A percentile compares a stretch with the other conserved stretches of the same genome.
Conservation (phyloP, 2,797 vertebrate genomes). For the Rhinophrynus dorsalis region DNA sequence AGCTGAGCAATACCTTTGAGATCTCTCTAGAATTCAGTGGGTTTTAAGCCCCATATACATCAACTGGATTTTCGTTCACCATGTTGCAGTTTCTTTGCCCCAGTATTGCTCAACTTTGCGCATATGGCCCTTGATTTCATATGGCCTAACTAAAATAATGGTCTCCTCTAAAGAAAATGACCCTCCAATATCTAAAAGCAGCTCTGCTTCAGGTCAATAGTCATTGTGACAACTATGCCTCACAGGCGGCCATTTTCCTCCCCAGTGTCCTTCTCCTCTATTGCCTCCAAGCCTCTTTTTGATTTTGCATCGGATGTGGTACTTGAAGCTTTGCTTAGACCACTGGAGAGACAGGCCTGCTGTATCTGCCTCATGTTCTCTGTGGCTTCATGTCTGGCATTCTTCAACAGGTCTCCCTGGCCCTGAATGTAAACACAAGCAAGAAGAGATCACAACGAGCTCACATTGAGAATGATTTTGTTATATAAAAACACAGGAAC, state of each 20-base stretch:
- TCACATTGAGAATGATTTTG: too few species aligned
- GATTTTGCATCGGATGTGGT: constrained; percentile 58
- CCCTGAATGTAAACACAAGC: constrained; percentile 72
- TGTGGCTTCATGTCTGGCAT: constrained; percentile 86
- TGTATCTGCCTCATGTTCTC: constrained; percentile 94
- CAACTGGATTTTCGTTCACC: too few species aligned
- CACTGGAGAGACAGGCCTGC: constrained; percentile 86
- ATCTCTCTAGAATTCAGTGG: too few species aligned
- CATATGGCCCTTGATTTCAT: too few species aligned
- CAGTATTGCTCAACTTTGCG: too few species aligned
- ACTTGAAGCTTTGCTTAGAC: constrained; percentile 72
- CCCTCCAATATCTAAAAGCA: constrained; percentile 5
- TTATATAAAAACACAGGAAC: background rate
- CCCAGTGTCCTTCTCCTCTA: constrained; percentile 68
- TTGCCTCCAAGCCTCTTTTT: constrained; percentile 70
- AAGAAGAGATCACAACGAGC: constrained; percentile 21
- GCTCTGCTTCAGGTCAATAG: background rate
- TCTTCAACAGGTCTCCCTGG: constrained; percentile 89
- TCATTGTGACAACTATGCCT: constrained; percentile 17
- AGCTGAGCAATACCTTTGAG: too few species aligned
- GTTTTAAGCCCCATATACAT: too few species aligned
- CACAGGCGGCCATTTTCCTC: constrained; percentile 70
- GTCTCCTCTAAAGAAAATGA: background rate
- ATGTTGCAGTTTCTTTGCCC: too few species aligned
- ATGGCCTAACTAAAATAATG: too few species aligned